Percentiles rank a stretch among this genome's conserved stretches.
Conservation (phyloP, 2,888 invertebrate species). For the Notodonta ziczac region DNA sequence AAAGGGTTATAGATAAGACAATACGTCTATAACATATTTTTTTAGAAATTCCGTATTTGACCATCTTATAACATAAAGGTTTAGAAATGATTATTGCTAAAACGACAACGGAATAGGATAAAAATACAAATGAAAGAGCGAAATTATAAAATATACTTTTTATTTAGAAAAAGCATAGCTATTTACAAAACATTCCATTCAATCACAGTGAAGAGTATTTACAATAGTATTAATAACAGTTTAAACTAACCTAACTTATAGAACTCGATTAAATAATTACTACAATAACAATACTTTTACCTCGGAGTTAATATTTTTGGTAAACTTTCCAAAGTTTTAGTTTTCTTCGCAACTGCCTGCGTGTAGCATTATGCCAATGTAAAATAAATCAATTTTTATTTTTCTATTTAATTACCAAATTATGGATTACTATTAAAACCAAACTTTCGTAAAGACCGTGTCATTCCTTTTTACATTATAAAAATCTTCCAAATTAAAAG, state of each 20-base stretch:
- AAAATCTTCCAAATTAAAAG: not conserved
- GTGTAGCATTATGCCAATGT: not conserved
- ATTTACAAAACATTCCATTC: conserved; percentile 35
- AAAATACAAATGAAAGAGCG: not conserved
- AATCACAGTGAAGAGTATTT: conserved; percentile 40
- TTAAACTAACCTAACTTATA: conserved; percentile 18
- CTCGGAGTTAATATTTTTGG: not conserved
- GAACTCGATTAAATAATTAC: conserved; percentile 14
- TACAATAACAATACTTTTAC: not conserved
- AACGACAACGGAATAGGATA: too few species aligned
- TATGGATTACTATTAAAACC: too few species aligned
- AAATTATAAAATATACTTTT: conserved; percentile 23
- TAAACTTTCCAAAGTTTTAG: not conserved
- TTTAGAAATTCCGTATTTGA: too few species aligned
- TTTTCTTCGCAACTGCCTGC: not conserved
- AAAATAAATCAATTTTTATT: too few species aligned
- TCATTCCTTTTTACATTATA: too few species aligned
- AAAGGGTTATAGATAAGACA: too few species aligned
- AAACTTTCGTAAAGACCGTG: too few species aligned
- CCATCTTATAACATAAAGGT: too few species aligned
- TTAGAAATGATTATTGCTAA: too few species aligned
- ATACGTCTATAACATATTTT: too few species aligned
- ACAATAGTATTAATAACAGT: conserved; percentile 29
- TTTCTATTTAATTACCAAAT: not conserved
- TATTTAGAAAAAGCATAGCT: conserved; percentile 23